Percentiles rank a stretch among this genome's conserved stretches.
Evolutionary conservation across 2,888 invertebrate genomes (phyloP).

Genomic region (Noctua janthe): DNA sequence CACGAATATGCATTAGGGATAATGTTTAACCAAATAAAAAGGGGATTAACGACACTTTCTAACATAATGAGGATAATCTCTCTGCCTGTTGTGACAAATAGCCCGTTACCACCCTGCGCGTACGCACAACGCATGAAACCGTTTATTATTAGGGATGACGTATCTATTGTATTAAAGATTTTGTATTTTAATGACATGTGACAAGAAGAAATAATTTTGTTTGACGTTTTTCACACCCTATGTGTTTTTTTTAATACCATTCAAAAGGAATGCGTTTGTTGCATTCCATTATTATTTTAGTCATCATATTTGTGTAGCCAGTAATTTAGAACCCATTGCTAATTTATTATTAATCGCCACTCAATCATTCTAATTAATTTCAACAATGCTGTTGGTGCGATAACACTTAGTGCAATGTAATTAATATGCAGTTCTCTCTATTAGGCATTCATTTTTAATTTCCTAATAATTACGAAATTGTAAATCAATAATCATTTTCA

Average conservation of each 20-base stretch:
- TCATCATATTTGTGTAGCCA: background rate
- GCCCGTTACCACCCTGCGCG: conserved; percentile 73
- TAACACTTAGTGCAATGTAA: background rate
- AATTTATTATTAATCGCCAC: conserved; percentile 22
- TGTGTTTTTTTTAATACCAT: background rate
- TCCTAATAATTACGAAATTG: no score
- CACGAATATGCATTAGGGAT: conserved; percentile 47
- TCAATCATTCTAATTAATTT: conserved; percentile 34
- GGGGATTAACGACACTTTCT: conserved; percentile 82
- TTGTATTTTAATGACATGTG: conserved; percentile 55
- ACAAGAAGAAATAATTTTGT: conserved; percentile 45
- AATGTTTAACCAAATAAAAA: conserved; percentile 72
- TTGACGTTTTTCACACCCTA: conserved; percentile 41
- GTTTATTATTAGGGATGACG: conserved; percentile 72
- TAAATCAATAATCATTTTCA: background rate
- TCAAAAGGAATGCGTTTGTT: background rate
- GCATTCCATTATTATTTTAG: conserved; percentile 5
- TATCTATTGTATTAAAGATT: conserved; percentile 54
- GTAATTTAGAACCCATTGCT: background rate
- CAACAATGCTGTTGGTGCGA: background rate
- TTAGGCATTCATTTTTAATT: background rate
- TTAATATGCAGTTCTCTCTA: conserved; percentile 28
- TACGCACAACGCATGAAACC: conserved; percentile 66
- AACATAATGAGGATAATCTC: conserved; percentile 84
- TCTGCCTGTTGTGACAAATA: conserved; percentile 81